Evolutionary conservation across 2,113 vertebrate genomes (phyloP).

Genomic region (Elanus axillaris): DNA sequence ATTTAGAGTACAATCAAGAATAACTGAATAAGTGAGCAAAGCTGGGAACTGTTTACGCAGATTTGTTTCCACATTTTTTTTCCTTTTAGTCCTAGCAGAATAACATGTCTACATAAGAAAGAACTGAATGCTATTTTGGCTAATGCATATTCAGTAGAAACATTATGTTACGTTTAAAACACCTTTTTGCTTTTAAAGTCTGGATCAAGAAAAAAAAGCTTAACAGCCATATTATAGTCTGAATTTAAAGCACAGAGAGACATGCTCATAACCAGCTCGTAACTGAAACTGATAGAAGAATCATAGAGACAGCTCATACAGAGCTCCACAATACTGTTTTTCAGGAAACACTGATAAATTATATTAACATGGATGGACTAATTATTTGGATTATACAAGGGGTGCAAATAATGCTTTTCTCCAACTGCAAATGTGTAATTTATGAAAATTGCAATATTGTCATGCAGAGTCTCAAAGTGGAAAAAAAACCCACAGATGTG

Average conservation of each 20-base stretch:
- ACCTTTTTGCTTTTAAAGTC: not conserved
- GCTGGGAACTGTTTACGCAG: not conserved
- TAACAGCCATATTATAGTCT: not conserved
- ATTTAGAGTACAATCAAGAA: not conserved
- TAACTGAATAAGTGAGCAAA: not conserved
- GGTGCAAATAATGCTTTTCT: not conserved
- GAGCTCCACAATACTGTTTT: not conserved
- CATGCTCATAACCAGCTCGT: not conserved
- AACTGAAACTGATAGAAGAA: not conserved
- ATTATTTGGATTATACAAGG: not conserved
- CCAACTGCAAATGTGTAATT: not conserved
- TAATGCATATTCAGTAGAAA: not conserved
- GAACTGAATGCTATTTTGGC: not conserved
- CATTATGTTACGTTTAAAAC: not conserved
- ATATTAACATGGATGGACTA: not conserved
- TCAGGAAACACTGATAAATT: not conserved
- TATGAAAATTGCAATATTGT: not conserved
- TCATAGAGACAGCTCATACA: not conserved
- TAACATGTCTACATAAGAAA: not conserved
- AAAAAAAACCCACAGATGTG: not conserved
- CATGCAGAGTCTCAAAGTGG: not conserved
- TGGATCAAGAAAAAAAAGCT: not conserved
- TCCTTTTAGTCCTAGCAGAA: not conserved
- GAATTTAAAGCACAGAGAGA: not conserved
- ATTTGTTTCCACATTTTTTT: not conserved